Base-by-base conservation (phyloP, 92 coral and sea anemone genomes). In the Phenganax subtilis region DNA sequence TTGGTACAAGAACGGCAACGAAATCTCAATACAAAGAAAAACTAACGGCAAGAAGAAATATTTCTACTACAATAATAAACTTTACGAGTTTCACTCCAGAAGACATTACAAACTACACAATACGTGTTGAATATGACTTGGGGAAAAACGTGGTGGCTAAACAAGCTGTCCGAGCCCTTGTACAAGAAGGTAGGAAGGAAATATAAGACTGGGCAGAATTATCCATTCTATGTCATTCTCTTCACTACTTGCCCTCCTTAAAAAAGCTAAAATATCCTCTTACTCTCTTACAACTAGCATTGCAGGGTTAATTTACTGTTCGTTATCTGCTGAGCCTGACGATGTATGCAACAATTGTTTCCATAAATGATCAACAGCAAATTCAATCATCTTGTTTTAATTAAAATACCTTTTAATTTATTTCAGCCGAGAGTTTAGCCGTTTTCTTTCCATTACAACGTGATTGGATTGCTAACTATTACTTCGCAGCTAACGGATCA, bases 1-100 rank as follows among this genome's bases (percentile, higher is more conserved):
- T 68, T 68, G 54, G 54, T 20, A 37, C 6, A 2, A 37, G 73
- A 9, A 20, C 2, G 12, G 2, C 9, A 30, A 6, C 3, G 29
- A 0, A 68, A 29, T n/a, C 37, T 4, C 54, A n/a, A 7, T 68
- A 68, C 73, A 68, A 30, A 37, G 7, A 10, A 6, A 68, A 53
- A 68, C 3, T 68, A 28, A 10, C 53, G 12, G 73, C 53, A 68
- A 30, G 73, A 53, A 68, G 73, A 68, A 68, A 68, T 68, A 68
- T 68, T 11, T 68, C 73, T 68, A 30, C 47, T 27, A 53, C 54
- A 37, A 10, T n/a, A 68, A 68, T 68, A 68, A 68, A 6, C 11
- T 8, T 68, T 12, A 30, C 29, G 53, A 30, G 11, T 68, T 30
- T 68, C n/a, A 9, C 10, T 68, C 14, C 73, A 10, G 73, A 28